These are phyloP conservation scores for Acleris sparsana DNA, from an alignment of 2,888 invertebrate species.

Conservation along the genomic window DNA sequence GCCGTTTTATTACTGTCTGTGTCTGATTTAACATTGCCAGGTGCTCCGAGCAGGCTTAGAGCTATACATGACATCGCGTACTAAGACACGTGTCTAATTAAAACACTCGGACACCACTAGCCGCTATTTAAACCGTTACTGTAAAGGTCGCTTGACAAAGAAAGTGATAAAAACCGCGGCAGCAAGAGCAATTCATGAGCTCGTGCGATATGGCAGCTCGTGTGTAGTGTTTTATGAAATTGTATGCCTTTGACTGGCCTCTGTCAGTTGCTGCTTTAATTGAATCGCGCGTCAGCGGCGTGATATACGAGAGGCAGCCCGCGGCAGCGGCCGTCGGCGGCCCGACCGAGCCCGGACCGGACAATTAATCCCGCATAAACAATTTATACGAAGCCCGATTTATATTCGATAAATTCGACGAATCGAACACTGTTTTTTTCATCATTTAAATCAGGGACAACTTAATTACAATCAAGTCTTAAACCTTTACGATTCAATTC, in stretches of 20 bases:
- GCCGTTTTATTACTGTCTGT: slow-evolving; percentile 66
- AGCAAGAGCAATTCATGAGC: slow-evolving; percentile 20
- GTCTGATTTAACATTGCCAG: slow-evolving; percentile 56
- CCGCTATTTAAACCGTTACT: background rate
- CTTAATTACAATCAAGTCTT: slow-evolving; percentile 60
- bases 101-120: slow-evolving; percentile 41
- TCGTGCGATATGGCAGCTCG: slow-evolving; percentile 33
- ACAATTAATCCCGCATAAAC: slow-evolving; percentile 74
- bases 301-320: slow-evolving; percentile 65
- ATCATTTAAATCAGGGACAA: slow-evolving; percentile 58
- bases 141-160: slow-evolving; percentile 8
- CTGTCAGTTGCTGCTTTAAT: slow-evolving; percentile 70
- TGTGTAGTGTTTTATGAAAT: slow-evolving; percentile 43
- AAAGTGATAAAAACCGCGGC: slow-evolving; percentile 4
- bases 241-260: slow-evolving; percentile 54
- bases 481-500: slow-evolving; percentile 67
- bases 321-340: slow-evolving; percentile 54
- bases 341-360: slow-evolving; percentile 49
- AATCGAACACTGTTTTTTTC: slow-evolving; percentile 53
- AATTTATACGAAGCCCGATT: slow-evolving; percentile 65
- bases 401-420: slow-evolving; percentile 68
- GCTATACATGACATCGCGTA: slow-evolving; percentile 41
- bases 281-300: slow-evolving; percentile 68
- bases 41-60: slow-evolving; percentile 46
- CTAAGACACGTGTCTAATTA: slow-evolving; percentile 50